Evolutionary conservation across 2,888 invertebrate species (phyloP).

Genomic region (Microplitis manilae): DNA sequence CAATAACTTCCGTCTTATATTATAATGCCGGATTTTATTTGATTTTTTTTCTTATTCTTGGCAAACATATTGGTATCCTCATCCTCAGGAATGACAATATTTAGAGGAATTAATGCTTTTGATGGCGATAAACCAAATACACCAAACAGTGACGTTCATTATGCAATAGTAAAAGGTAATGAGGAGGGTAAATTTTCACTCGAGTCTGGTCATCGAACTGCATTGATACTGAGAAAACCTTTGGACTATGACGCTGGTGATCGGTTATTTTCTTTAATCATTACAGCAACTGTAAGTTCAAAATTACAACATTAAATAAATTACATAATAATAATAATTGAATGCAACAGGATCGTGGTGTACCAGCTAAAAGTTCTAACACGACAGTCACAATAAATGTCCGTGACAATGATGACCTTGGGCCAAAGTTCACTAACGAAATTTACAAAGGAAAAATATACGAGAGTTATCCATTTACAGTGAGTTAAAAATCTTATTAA

Average conservation of each 20-base stretch:
- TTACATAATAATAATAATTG: constrained; percentile 47
- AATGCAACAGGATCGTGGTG: constrained; percentile 81
- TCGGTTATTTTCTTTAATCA: constrained; percentile 80
- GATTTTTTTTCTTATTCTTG: too few species aligned
- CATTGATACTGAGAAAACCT: constrained; percentile 81
- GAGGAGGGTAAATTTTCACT: constrained; percentile 83
- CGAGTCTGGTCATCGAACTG: constrained; percentile 85
- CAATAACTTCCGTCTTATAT: constrained; percentile 9
- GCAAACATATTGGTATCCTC: too few species aligned
- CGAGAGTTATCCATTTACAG: constrained; percentile 87
- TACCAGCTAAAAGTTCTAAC: constrained; percentile 82
- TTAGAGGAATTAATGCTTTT: constrained; percentile 84
- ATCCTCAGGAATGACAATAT: constrained; percentile 80
- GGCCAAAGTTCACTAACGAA: constrained; percentile 86
- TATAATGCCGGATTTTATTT: constrained; percentile 15
- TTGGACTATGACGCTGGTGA: constrained; percentile 88
- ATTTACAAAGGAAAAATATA: constrained; percentile 85
- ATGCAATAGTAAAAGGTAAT: constrained; percentile 82
- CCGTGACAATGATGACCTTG: constrained; percentile 85
- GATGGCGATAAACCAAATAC: constrained; percentile 91
- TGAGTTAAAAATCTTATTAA: constrained; percentile 70
- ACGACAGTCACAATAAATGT: constrained; percentile 82
- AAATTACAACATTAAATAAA: neutral
- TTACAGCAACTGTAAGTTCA: constrained; percentile 82
- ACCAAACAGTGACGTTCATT: constrained; percentile 89